phyloP scores from a whole-genome alignment of 2,888 invertebrate genomes.

The Scaptomyza caliginosa region DNA sequence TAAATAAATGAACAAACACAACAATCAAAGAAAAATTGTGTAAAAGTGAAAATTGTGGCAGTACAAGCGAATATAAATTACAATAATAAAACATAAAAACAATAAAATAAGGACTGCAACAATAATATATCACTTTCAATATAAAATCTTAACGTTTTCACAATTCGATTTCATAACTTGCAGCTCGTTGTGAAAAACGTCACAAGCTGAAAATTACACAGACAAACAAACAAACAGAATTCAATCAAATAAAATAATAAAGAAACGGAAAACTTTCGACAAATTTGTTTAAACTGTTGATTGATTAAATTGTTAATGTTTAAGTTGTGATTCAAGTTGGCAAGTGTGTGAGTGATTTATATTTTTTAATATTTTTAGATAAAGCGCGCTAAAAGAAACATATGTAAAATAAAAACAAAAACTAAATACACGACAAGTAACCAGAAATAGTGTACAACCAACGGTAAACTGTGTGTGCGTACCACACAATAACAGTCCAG shows the following conservation, averaged over 20 bases:
- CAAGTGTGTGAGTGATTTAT: constrained; percentile 5
- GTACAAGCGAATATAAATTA: constrained; percentile 17
- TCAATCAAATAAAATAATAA: background rate
- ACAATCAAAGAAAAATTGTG: constrained; percentile 18
- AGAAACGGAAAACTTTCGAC: constrained; percentile 1
- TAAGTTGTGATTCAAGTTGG: constrained; percentile 25
- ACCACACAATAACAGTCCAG: constrained; percentile 60
- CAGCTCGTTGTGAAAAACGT: constrained; percentile 26
- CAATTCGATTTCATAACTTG: constrained; percentile 9
- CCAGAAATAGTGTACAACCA: constrained; percentile 21
- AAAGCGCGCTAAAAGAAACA: background rate
- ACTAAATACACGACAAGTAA: constrained; percentile 13
- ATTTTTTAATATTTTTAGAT: constrained; percentile 35
- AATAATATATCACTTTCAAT: constrained; percentile 18
- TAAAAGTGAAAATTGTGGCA: constrained; percentile 33
- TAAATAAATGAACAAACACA: constrained; percentile 19
- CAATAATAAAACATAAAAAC: constrained; percentile 7
- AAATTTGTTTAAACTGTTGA: constrained; percentile 24
- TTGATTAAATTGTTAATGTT: constrained; percentile 12
- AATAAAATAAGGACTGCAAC: constrained; percentile 6
- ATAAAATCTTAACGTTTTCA: constrained; percentile 8
- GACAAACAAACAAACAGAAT: constrained; percentile 6
- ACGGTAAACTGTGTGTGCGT: constrained; percentile 39
- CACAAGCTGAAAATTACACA: constrained; percentile 15
- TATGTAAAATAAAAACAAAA: constrained; percentile 6